phyloP scores from a whole-genome alignment of 2,113 vertebrate genomes.

The Ophthalmotilapia sp. region DNA sequence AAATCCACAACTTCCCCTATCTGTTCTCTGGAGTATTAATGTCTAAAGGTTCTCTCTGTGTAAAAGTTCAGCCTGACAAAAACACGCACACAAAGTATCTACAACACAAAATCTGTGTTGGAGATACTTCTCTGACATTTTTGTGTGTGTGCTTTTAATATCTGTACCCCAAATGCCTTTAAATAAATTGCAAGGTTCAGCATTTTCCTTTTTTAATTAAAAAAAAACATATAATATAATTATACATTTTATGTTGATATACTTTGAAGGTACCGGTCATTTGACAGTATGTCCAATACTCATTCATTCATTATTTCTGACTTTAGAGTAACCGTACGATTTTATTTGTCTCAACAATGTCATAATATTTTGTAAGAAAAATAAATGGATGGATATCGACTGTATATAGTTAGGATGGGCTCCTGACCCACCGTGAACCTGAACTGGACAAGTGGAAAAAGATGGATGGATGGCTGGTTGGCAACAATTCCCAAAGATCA shows the following conservation, averaged over 20 bases:
- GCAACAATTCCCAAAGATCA: not conserved
- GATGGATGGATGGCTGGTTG: not conserved
- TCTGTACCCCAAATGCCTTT: not conserved
- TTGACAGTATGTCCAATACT: not conserved
- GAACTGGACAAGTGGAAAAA: not conserved
- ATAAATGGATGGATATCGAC: not conserved
- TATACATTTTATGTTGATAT: not conserved
- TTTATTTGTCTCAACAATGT: not conserved
- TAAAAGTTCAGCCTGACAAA: not conserved
- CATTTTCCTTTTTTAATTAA: not conserved
- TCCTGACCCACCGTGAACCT: not conserved
- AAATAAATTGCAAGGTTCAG: not conserved
- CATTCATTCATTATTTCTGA: not conserved
- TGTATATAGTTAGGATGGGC: not conserved
- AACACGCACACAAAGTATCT: not conserved
- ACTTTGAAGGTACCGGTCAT: not conserved
- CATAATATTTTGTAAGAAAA: not conserved
- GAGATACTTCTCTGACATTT: not conserved
- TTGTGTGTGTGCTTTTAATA: not conserved
- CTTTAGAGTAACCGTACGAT: not conserved
- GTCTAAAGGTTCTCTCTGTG: not conserved
- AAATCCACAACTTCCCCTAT: constrained; percentile 23
- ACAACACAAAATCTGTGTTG: not conserved
- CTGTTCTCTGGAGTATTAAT: not conserved
- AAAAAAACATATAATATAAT: not conserved